These are phyloP conservation scores for Drosophila paramelanica DNA, from an alignment of 2,888 invertebrate species.

Conservation along the genomic window DNA sequence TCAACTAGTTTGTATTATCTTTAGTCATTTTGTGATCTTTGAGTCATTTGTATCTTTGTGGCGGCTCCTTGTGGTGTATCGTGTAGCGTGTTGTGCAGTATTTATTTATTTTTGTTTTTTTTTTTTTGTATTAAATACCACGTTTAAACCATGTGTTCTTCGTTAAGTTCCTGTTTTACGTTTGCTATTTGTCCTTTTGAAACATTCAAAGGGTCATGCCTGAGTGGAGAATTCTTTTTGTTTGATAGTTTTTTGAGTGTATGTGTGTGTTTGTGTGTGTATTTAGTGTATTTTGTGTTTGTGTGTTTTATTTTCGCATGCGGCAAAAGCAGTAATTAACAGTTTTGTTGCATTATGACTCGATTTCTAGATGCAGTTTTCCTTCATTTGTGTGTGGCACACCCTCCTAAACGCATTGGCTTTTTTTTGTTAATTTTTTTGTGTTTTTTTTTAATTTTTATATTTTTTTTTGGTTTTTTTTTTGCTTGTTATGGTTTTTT, in stretches of 20 bases:
- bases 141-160: constrained; percentile 45
- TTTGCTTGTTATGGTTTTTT: not conserved
- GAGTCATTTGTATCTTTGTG: constrained; percentile 73
- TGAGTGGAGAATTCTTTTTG: constrained; percentile 53
- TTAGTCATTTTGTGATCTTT: constrained; percentile 24
- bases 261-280: constrained; percentile 19
- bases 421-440: not conserved
- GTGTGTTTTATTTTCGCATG: constrained; percentile 13
- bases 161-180: constrained; percentile 37
- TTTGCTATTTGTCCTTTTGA: constrained; percentile 68
- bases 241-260: constrained; percentile 27
- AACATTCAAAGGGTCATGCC: constrained; percentile 71
- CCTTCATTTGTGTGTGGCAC: constrained; percentile 56
- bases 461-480: too few species aligned
- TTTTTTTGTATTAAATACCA: not conserved
- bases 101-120: not conserved
- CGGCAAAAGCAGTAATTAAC: constrained; percentile 32
- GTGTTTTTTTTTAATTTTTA: too few species aligned
- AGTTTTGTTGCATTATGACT: constrained; percentile 14
- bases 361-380: constrained; percentile 20
- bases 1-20: constrained; percentile 35
- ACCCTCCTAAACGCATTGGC: constrained; percentile 44
- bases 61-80: constrained; percentile 52
- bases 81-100: constrained; percentile 62
- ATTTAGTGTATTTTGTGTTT: constrained; percentile 11